Evolutionary conservation across 2,113 vertebrate species (phyloP), one percentile per base, ranked within the genome.

Genomic region (Austrofundulus limnaeus): DNA sequence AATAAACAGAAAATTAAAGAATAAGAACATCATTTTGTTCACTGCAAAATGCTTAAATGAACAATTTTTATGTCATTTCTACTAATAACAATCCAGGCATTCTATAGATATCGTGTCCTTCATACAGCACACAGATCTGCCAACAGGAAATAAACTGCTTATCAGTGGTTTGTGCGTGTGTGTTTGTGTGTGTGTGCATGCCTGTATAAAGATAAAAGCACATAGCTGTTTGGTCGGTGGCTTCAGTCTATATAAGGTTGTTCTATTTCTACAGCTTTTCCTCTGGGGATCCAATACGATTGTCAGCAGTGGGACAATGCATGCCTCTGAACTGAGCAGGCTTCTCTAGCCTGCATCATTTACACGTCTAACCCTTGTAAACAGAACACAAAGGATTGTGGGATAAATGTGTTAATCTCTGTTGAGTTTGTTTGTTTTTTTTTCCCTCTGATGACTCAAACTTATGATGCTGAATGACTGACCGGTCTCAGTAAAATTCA

Each of bases 211-310:
- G 76, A 79, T 82, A 80, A 77, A 66, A 74, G 64, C 38, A 13
- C 73, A 69, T 55, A 56, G 70, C 80, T 77, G 21, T 55, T 68
- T 75, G 72, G 62, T 54, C 77, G 21, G 24, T 39, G 49, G 57
- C 69, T 66, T 78, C 64, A 58, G 83, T 25, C 87, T 80, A 81
- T 86, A 83, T 87, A 88, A 84, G 89, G 88, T 66, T 78, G 73
- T 86, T 84, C 87, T 90, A 87, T 90, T 91, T 65, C 78, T 72
- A 80, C 38, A 72, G 78, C 69, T 72, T 78, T 83, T 83, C 69
- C 86, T 82, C 71, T 66, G 54, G 78, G 84, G 84, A 61, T 69
- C 60, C 50, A 48, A 25, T 48, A 51, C 55, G 75, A 88, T 84
- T 85, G 81, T 84, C 75, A 59, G 41, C 65, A 15, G 25, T 11